Evolutionary conservation across 1,140 invertebrate genomes (phyloP), one percentile per base, ranked within the genome.

Genomic region (Asobara japonica): DNA sequence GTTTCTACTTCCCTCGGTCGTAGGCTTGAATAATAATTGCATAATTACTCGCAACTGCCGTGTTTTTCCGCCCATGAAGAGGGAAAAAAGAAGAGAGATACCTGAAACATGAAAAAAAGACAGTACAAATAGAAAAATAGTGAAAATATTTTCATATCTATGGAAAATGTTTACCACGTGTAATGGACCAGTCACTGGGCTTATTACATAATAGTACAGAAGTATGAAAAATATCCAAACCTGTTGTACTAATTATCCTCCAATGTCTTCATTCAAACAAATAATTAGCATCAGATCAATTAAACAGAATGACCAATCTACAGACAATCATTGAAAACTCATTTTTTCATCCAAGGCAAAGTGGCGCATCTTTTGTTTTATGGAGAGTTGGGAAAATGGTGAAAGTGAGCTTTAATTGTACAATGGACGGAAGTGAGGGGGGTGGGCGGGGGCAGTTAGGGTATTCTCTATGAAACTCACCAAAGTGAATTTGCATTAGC

Each of bases 401-500:
- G 29, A 65, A 38, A 33, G 61, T 33, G 64, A 66, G 18, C 33
- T 66, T 38, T 66, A 66, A 66, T 66, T 66, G 22, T 41, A 66
- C 64, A 41, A n/a, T 45, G 33, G 64, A 33, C 64, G 36, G 64
- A 25, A 56, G 51, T 11, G 10, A 27, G 51, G 8, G 22, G 22
- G 13, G 13, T 2, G 13, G 51, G 22, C 13, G 25, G 25, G 8
- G 22, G 25, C 18, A 27, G 51, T 25, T 30, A 36, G n/a, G 27
- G 16, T 30, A 29, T 16, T 64, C 25, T 68, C 38, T 64, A 65
- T 64, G 65, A 79, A 80, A 79, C 76, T 74, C 71, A 69, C 74
- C 69, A 79, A 80, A 80, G 79, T 71, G 75, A 80, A 80, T 81
- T 79, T 80, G 74, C 76, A 81, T 81, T 81, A 79, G 77, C 74